Conservation (phyloP, 2,888 invertebrate genomes). For the Teleogryllus oceanicus region DNA sequence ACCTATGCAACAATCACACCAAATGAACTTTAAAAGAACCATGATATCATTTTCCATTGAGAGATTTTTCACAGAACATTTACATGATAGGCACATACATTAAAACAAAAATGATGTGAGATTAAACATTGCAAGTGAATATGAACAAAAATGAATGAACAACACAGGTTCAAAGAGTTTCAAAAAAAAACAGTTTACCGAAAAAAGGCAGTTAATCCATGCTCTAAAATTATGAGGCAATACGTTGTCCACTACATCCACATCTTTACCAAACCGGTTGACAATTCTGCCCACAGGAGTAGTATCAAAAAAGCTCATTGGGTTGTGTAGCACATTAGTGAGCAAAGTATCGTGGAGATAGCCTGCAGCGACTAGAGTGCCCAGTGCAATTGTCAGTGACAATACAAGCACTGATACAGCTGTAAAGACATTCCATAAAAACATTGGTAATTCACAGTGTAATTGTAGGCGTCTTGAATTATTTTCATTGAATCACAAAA, state of each 20-base stretch:
- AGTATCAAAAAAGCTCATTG: slow-evolving; percentile 67
- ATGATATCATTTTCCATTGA: too few species aligned
- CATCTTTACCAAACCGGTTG: slow-evolving; percentile 66
- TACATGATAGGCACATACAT: too few species aligned
- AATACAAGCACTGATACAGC: slow-evolving; percentile 41
- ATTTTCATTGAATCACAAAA: not conserved
- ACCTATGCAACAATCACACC: too few species aligned
- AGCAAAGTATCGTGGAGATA: slow-evolving; percentile 58
- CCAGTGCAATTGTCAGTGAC: slow-evolving; percentile 41
- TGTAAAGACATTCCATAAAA: slow-evolving; percentile 34
- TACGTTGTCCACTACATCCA: slow-evolving; percentile 61
- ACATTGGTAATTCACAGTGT: too few species aligned
- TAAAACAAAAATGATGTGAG: too few species aligned
- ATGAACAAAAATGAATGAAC: too few species aligned
- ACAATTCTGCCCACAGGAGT: slow-evolving; percentile 66
- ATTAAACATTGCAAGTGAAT: too few species aligned
- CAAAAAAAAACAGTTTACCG: slow-evolving; percentile 49
- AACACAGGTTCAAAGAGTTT: too few species aligned
- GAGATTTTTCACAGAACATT: too few species aligned
- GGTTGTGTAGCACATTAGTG: slow-evolving; percentile 56
- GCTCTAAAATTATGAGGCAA: slow-evolving; percentile 58
- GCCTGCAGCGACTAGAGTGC: slow-evolving; percentile 40
- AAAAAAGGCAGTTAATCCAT: slow-evolving; percentile 64
- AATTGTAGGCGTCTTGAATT: too few species aligned
- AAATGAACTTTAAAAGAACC: too few species aligned